A percentile compares a stretch with the other conserved stretches of the same genome.
These are phyloP conservation scores for Epinephelus fuscoguttatus DNA, from an alignment of 2,113 vertebrate genomes.

Conservation along the genomic window DNA sequence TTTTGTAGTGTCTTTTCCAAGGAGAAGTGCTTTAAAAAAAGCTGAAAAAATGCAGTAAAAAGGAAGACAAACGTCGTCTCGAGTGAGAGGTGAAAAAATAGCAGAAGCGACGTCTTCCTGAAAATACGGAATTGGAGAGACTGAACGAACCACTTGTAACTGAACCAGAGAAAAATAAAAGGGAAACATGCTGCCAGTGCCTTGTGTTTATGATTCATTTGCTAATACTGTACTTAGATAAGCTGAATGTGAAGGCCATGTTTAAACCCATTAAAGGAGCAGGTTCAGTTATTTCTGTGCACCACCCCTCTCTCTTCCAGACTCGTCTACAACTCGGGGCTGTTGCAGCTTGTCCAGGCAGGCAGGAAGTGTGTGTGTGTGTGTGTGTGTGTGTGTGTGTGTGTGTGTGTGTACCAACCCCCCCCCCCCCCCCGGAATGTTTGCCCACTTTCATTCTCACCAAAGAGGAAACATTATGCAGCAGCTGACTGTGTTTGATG, in stretches of 20 bases:
- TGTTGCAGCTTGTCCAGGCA: conserved; percentile 65
- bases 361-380: conserved; percentile 17
- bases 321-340: neutral
- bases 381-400: neutral
- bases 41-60: conserved; percentile 1
- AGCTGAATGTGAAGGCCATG: conserved; percentile 20
- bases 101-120: conserved; percentile 11
- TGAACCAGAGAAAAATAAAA: conserved; percentile 5
- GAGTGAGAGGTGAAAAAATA: neutral
- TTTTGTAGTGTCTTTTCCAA: neutral
- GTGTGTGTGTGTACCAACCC: neutral
- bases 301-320: neutral
- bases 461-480: conserved; percentile 15
- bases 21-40: conserved; percentile 2
- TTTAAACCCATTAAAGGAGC: conserved; percentile 51
- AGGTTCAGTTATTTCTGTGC: conserved; percentile 25
- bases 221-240: neutral
- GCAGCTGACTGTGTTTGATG: neutral
- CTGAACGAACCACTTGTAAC: too few species aligned
- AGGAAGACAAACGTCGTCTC: neutral
- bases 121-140: neutral
- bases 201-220: conserved; percentile 30
- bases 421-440: conserved; percentile 58
- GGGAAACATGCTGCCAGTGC: neutral
- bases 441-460: conserved; percentile 38